A percentile compares a stretch with the other conserved stretches of the same genome.
phyloP scores from a whole-genome alignment of 2,888 invertebrate species.

The Teleiodes luculella region DNA sequence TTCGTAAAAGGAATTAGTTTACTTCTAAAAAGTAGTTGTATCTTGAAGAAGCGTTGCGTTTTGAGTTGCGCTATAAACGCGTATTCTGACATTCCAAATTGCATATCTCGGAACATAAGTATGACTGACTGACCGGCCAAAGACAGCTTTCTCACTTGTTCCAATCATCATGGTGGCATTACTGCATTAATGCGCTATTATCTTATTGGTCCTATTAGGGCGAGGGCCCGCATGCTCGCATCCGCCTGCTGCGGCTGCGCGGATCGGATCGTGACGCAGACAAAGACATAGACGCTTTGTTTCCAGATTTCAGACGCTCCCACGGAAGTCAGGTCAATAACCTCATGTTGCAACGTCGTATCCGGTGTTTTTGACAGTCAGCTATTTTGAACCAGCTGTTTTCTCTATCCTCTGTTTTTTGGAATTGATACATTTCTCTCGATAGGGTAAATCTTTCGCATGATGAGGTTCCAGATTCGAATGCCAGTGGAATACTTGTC shows the following conservation, averaged over 20 bases:
- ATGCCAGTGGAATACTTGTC: too few relatives aligned
- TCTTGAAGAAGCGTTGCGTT: too few relatives aligned
- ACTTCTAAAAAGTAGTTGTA: too few relatives aligned
- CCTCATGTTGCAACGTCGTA: background rate
- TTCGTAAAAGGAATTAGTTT: too few relatives aligned
- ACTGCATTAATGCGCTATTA: constrained; percentile 4
- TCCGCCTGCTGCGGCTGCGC: constrained; percentile 17
- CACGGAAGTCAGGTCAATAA: constrained; percentile 17
- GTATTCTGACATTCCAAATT: too few relatives aligned
- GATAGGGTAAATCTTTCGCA: too few relatives aligned
- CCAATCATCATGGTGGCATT: constrained; percentile 5
- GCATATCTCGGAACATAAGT: background rate
- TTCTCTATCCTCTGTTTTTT: too few relatives aligned
- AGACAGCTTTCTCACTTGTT: constrained; percentile 8
- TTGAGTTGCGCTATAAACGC: too few relatives aligned
- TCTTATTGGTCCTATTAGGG: constrained; percentile 17
- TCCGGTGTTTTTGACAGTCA: too few relatives aligned
- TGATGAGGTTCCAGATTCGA: too few relatives aligned
- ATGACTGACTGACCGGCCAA: background rate
- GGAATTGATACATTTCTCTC: too few relatives aligned
- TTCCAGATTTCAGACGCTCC: constrained; percentile 14
- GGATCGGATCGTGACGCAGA: constrained; percentile 21
- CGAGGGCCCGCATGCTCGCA: constrained; percentile 28
- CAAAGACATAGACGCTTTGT: constrained; percentile 20
- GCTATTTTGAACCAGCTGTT: too few relatives aligned